Base-by-base conservation (phyloP, 2,888 invertebrate genomes). In the Hypomecis atomaria region DNA sequence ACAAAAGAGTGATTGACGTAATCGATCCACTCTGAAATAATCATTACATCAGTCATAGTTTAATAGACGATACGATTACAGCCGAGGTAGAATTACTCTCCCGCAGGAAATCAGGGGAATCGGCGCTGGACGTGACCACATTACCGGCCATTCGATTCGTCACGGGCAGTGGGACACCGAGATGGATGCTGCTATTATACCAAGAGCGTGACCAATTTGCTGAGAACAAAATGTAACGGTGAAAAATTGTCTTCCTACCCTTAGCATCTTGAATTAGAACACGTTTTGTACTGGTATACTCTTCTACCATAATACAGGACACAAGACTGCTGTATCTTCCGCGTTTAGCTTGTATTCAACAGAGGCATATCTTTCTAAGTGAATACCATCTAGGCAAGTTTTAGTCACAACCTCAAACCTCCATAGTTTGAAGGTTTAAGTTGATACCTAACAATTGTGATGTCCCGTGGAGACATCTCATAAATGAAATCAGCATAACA, bases 71-170 rank as follows among this genome's bases (percentile, higher is more conserved):
- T 69, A 68, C 59, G 66, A 66, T 71, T 69, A 67, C 68, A 33
- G 50, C 50, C 71, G 71, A 71, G 69, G 54, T 70, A 70, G 57
- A 65, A 72, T 70, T 71, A 59, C 60, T 60, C 38, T 62, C 71
- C 66, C 56, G 59, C 59, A 67, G 66, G 65, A 70, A 67, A 66
- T 71, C 66, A 62, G 66, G 71, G 75, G 76, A 78, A 79, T 78
- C 73, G 69, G 70, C 77, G 76, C 75, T 72, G 76, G 78, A 83
- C 83, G 83, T 81, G 83, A 79, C 73, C 78, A 74, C 81, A 83
- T 85, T 81, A 83, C 74, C 70, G 67, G 72, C 75, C 81, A 81
- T 84, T 85, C 79, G 78, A 88, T 88, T 85, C 78, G 88, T 81
- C 82, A 81, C 79, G 83, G 81, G 72, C 68, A 70, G 43, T 70